Percentiles rank a stretch among this genome's conserved stretches.
Evolutionary conservation across 2,113 vertebrate species (phyloP).

Genomic region (Alces alces): DNA sequence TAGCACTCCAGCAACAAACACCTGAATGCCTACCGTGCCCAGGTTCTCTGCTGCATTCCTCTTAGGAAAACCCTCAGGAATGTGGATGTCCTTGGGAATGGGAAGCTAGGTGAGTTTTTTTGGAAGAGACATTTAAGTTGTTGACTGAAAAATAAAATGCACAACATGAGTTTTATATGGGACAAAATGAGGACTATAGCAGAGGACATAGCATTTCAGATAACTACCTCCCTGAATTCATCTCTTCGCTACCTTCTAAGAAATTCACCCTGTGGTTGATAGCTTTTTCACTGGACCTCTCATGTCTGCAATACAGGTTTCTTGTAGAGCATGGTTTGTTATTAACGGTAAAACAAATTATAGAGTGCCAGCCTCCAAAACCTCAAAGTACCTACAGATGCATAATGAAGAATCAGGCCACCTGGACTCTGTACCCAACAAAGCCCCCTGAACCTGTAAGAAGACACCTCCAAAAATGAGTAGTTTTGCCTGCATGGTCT

Average conservation of each 20-base stretch:
- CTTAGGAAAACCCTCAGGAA: slow-evolving; percentile 45
- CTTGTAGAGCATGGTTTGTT: slow-evolving; percentile 47
- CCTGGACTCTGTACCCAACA: background rate
- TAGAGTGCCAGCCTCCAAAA: background rate
- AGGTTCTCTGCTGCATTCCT: slow-evolving; percentile 30
- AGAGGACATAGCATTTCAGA: background rate
- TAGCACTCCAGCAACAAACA: background rate
- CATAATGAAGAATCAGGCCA: background rate
- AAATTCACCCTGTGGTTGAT: background rate
- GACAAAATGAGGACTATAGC: background rate
- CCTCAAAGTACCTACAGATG: background rate
- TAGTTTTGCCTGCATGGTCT: background rate
- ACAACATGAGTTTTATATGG: background rate
- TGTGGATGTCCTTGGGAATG: background rate
- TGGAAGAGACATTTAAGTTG: slow-evolving; percentile 39
- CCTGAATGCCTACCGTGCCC: background rate
- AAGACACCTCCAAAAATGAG: background rate
- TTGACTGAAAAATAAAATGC: background rate
- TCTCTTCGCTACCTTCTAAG: background rate
- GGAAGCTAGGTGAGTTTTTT: slow-evolving; percentile 19
- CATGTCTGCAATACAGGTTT: slow-evolving; percentile 48
- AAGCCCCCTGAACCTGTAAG: background rate
- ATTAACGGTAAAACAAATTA: slow-evolving; percentile 49
- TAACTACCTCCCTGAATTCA: background rate
- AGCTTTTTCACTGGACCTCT: background rate